Evolutionary conservation across 2,888 invertebrate species (phyloP), one percentile per base, ranked within the genome.

Genomic region (Chesias legatella): DNA sequence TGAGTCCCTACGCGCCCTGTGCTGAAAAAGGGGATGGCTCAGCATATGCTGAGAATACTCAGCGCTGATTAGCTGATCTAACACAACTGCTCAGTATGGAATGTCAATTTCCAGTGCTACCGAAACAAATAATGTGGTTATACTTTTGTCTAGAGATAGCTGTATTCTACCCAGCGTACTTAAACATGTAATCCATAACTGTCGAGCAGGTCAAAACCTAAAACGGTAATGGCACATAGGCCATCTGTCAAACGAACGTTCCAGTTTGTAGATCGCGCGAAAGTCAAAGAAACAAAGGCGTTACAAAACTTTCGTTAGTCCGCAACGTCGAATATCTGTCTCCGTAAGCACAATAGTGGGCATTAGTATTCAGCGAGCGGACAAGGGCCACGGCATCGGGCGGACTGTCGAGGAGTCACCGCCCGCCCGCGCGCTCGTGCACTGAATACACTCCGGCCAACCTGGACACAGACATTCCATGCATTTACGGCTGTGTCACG

Each of bases 391-490:
- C 73, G 72, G 75, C 70, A 72, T 73, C 67, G 70, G 69, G 67
- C 76, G 78, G 72, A 79, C 76, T 68, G 75, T 68, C 66, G 76
- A 78, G 78, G 78, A 83, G 86, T 86, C 86, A 83, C 73, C 80
- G 85, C 59, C 73, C 80, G 85, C 59, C 81, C 84, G 77, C 73
- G 49, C 53, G 52, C 52, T 61, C 83, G 85, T 84, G 85, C 67
- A 57, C 59, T 63, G 85, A 82, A 88, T 88, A 79, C 13, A 17
- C 13, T 2, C 76, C 45, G 62, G 66, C 71, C 62, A 63, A 57
- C 57, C 55, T 61, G 65, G 63, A 66, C 65, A 67, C 59, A 71
- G 63, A 65, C 73, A 80, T 81, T 75, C 78, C 73, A 56, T 61
- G 58, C 70, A 54, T 69, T 63, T 70, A 71, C 66, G 64, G 64